Evolutionary conservation across 2,113 vertebrate species (phyloP), one percentile per base, ranked within the genome.

Genomic region (Nothobranchius furzeri): DNA sequence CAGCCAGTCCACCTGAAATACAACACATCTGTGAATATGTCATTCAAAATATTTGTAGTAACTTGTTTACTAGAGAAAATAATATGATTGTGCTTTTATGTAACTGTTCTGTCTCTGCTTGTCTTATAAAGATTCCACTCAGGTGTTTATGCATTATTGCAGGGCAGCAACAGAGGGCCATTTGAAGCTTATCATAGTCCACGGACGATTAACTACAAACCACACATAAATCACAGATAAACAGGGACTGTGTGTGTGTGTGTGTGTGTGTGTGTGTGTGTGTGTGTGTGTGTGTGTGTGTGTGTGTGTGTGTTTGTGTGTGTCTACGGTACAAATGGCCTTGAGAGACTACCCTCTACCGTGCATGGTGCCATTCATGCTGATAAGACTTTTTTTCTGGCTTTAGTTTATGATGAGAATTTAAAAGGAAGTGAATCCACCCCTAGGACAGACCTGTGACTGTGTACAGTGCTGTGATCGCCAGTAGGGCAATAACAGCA

Each of bases 401-500:
- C 45, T 37, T 24, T 35, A 10, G 25, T 69, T 75, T 59, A 46
- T 47, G 40, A 71, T 53, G 6, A 63, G 51, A 64, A 63, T 48
- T 11, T 0, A 62, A 64, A 55, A 57, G 61, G 37, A 64, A 67
- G 55, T 20, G 2, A 49, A 12, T 54, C 45, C 42, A 25, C n/a
- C 24, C 9, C 2, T 20, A 6, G 11, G 17, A 73, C 66, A 24
- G 4, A 98, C 96, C 98, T 92, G 96, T 99, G 85, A 99, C 94
- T 0, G 97, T 98, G 53, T 98, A 98, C 61, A 98, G 77, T 5
- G 91, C 96, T 0, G 96, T 98, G 62, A 99, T 94, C 3, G 71
- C 2, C 9, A 96, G 86, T 40, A 99, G 88, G 4, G 94, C 54
- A 35, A 98, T 11, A 59, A 99, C 95, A 40, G 97, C 98, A 58